Conservation (phyloP, 2,888 invertebrate species). For the Troglohyphantes excavatus region DNA sequence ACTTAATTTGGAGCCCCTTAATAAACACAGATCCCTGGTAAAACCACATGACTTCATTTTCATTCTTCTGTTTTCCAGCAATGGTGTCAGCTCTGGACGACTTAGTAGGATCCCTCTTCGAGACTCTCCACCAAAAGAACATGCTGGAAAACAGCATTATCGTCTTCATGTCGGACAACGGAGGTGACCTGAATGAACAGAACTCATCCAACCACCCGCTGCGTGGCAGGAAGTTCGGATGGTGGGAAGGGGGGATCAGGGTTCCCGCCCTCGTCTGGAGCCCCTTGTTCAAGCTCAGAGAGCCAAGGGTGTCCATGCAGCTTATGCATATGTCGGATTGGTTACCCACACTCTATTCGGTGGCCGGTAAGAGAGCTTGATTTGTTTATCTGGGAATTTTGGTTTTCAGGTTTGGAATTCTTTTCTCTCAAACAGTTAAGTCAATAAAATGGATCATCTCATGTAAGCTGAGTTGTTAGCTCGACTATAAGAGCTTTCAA, state of each 20-base stretch:
- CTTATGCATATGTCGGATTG: conserved; percentile 92
- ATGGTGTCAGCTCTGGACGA: conserved; percentile 93
- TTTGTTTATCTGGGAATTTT: not conserved
- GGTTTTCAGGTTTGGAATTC: not conserved
- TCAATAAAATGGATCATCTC: not conserved
- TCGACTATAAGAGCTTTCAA: not conserved
- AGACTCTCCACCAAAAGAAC: conserved; percentile 86
- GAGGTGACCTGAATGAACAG: conserved; percentile 84
- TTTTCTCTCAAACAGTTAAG: not conserved
- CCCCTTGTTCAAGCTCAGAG: conserved; percentile 85
- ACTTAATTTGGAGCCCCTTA: too few species aligned
- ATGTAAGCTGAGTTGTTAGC: not conserved
- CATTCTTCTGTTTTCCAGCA: conserved; percentile 84
- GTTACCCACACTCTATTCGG: conserved; percentile 91
- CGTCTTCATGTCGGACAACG: conserved; percentile 94
- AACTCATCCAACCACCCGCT: conserved; percentile 86
- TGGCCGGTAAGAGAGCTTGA: conserved; percentile 85
- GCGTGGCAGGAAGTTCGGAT: conserved; percentile 84
- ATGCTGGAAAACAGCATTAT: conserved; percentile 92
- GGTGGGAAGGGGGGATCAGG: conserved; percentile 96
- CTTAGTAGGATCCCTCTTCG: conserved; percentile 90
- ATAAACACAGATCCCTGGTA: too few species aligned
- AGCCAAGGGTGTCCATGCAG: conserved; percentile 86
- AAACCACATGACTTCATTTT: too few species aligned
- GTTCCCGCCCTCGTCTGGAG: conserved; percentile 92